phyloP scores from a whole-genome alignment of 1,140 invertebrate genomes.

The Lordiphosa collinella region DNA sequence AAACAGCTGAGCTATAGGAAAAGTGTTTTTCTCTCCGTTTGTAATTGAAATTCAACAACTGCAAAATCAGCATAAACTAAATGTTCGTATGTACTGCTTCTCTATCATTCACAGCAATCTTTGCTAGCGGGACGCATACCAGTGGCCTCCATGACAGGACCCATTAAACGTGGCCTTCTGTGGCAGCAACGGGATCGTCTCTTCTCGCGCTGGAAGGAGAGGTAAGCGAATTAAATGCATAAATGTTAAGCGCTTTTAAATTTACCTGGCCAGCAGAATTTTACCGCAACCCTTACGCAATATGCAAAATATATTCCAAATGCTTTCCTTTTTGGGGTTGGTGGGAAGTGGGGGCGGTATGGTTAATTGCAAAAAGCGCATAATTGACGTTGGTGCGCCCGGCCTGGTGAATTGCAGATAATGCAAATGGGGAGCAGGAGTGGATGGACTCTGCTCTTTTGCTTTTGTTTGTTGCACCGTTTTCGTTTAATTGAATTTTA shows the following conservation, averaged over 20 bases:
- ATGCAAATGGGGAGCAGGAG: conserved; percentile 29
- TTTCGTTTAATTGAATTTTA: conserved; percentile 68
- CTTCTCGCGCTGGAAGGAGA: conserved; percentile 86
- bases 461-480: conserved; percentile 10
- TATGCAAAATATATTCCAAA: conserved; percentile 58
- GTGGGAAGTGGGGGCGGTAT: conserved; percentile 2
- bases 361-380: conserved; percentile 66
- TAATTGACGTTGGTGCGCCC: conserved; percentile 52
- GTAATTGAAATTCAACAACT: conserved; percentile 54
- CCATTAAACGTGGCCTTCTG: conserved; percentile 84
- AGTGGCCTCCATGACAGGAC: conserved; percentile 79
- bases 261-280: conserved; percentile 29
- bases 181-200: conserved; percentile 85
- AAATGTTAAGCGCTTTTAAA: conserved; percentile 55
- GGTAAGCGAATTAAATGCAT: conserved; percentile 59
- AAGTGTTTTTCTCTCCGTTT: conserved; percentile 10
- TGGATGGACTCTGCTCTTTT: conserved; percentile 21
- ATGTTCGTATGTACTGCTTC: conserved; percentile 13
- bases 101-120: conserved; percentile 78
- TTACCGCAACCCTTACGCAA: conserved; percentile 23
- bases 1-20: conserved; percentile 58
- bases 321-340: background rate
- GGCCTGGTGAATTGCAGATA: conserved; percentile 35
- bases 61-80: conserved; percentile 57
- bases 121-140: conserved; percentile 79